Evolutionary conservation across 2,113 vertebrate species (phyloP).

Genomic region (Myiagra hebetior): DNA sequence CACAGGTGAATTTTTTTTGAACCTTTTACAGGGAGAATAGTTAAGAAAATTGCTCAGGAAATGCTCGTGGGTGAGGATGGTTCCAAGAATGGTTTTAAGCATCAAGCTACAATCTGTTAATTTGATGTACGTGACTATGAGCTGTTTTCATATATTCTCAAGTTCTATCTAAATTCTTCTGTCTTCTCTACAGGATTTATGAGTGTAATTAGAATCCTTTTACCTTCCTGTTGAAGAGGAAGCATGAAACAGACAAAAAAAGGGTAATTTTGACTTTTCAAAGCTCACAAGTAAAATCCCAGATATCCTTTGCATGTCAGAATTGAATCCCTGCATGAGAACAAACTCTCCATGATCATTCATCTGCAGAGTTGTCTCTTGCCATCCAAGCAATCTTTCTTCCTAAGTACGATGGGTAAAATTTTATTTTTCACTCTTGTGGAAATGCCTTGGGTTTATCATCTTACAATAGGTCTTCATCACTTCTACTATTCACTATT

Average conservation of each 20-base stretch:
- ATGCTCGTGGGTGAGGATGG: accelerated
- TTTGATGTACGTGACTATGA: background rate
- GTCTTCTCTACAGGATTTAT: background rate
- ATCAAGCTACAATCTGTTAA: background rate
- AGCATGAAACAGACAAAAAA: background rate
- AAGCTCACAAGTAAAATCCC: background rate
- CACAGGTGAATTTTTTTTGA: background rate
- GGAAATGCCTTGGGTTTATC: background rate
- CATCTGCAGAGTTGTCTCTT: background rate
- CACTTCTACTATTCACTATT: background rate
- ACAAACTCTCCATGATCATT: background rate
- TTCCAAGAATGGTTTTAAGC: background rate
- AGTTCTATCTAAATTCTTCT: background rate
- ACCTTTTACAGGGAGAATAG: background rate
- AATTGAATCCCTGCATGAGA: background rate
- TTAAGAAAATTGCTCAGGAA: background rate
- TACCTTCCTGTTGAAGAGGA: background rate
- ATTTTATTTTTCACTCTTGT: background rate
- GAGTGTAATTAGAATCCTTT: background rate
- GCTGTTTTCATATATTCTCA: background rate
- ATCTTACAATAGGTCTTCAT: background rate
- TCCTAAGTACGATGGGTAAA: accelerated
- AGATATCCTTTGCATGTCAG: background rate
- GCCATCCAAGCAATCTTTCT: background rate
- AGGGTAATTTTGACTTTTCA: background rate